Percentiles rank a stretch among this genome's conserved stretches.
These are phyloP conservation scores for Cynocephalus volans DNA, from an alignment of 2,113 vertebrate species.

Conservation along the genomic window DNA sequence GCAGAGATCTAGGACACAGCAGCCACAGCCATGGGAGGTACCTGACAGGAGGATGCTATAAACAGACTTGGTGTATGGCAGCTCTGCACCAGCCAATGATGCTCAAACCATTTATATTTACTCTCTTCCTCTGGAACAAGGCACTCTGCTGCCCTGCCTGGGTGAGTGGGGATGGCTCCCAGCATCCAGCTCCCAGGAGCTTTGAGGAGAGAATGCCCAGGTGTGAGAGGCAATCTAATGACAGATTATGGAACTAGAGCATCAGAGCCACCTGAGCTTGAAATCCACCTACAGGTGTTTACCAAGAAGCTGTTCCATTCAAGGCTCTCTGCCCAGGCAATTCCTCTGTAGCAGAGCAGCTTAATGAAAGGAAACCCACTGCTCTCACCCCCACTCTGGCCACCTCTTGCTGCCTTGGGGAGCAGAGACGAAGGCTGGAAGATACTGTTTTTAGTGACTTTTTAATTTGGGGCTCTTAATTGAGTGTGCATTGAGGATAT, in stretches of 20 bases:
- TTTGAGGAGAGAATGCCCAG: not conserved
- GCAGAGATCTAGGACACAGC: not conserved
- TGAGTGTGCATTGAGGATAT: not conserved
- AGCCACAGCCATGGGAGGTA: not conserved
- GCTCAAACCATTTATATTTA: not conserved
- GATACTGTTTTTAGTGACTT: not conserved
- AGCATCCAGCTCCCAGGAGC: not conserved
- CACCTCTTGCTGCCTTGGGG: not conserved
- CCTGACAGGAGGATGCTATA: not conserved
- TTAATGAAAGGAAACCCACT: not conserved
- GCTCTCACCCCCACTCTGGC: not conserved
- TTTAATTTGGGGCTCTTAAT: not conserved
- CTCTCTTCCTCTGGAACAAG: not conserved
- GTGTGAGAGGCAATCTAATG: not conserved
- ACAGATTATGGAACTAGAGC: not conserved
- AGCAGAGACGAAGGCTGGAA: not conserved
- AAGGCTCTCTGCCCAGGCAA: not conserved
- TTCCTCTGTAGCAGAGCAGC: not conserved
- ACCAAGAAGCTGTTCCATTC: not conserved
- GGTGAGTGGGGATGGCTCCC: not conserved
- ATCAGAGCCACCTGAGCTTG: not conserved
- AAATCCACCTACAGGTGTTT: conserved; percentile 10
- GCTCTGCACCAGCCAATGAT: not conserved
- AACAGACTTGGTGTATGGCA: not conserved
- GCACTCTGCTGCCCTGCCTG: not conserved